These are phyloP conservation scores for Aphelinus certus DNA, from an alignment of 1,140 invertebrate genomes.

Conservation along the genomic window DNA sequence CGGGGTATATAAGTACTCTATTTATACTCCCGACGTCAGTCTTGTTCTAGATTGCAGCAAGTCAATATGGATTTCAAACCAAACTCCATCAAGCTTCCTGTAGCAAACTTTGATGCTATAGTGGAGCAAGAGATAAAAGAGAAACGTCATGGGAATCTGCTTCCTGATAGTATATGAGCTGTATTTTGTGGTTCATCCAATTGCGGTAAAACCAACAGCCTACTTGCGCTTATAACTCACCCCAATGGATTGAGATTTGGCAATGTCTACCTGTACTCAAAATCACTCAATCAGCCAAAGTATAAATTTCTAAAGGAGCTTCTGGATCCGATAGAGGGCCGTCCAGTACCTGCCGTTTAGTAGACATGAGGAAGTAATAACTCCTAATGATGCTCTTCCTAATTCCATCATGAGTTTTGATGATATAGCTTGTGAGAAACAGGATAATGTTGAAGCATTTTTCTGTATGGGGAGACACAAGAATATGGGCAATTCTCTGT, in stretches of 20 bases:
- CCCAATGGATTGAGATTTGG: constrained; percentile 53
- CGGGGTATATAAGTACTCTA: too few species aligned
- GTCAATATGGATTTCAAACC: constrained; percentile 32
- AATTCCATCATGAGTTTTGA: constrained; percentile 55
- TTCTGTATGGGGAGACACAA: constrained; percentile 21
- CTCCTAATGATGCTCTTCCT: constrained; percentile 41
- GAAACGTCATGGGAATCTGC: constrained; percentile 44
- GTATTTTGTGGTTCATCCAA: constrained; percentile 50
- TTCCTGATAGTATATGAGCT: constrained; percentile 49
- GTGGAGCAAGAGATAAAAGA: constrained; percentile 14
- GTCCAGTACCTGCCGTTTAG: background rate
- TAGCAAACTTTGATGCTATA: constrained; percentile 37
- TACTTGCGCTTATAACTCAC: constrained; percentile 51
- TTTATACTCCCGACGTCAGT: background rate
- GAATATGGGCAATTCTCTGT: too few species aligned
- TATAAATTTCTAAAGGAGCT: background rate
- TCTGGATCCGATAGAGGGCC: background rate
- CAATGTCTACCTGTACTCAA: constrained; percentile 49
- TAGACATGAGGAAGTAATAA: constrained; percentile 15
- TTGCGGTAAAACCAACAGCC: constrained; percentile 54
- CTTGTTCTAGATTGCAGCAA: background rate
- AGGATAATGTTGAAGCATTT: constrained; percentile 11
- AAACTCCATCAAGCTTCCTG: constrained; percentile 34
- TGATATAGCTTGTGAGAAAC: constrained; percentile 19
- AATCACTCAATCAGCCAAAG: background rate